A percentile compares a stretch with the other conserved stretches of the same genome.
Evolutionary conservation across 2,797 vertebrate species (phyloP).

Genomic region (Enteromius anoplus): DNA sequence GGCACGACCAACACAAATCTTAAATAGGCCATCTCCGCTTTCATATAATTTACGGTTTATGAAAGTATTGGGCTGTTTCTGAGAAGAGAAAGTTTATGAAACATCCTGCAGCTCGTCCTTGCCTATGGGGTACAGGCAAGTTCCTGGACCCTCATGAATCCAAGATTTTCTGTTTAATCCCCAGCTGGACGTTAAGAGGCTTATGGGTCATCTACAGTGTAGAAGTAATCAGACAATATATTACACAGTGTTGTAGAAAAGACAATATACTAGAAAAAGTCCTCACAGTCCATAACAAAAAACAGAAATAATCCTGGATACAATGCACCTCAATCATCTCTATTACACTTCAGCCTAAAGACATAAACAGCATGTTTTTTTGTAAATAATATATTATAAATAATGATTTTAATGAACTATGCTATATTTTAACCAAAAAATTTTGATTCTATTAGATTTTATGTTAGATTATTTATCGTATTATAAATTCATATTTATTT

Average conservation of each 20-base stretch:
- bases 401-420: not conserved
- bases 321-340: not conserved
- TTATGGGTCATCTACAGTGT: constrained; percentile 72
- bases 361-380: not conserved
- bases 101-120: not conserved
- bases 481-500: too few species aligned
- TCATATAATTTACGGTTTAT: not conserved
- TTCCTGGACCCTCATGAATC: constrained; percentile 63
- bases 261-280: not conserved
- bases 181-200: constrained; percentile 77
- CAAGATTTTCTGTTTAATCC: constrained; percentile 75
- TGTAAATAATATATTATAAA: not conserved
- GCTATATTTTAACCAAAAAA: not conserved
- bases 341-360: not conserved
- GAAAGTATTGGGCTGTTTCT: not conserved
- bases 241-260: constrained; percentile 7
- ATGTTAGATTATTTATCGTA: not conserved
- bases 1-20: not conserved
- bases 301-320: not conserved
- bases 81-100: constrained; percentile 4
- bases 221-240: constrained; percentile 36
- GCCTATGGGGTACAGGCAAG: not conserved
- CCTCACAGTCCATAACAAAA: not conserved
- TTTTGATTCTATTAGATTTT: not conserved
- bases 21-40: not conserved